phyloP scores from a whole-genome alignment of 2,797 vertebrate genomes.

The Lithobates sylvaticus region DNA sequence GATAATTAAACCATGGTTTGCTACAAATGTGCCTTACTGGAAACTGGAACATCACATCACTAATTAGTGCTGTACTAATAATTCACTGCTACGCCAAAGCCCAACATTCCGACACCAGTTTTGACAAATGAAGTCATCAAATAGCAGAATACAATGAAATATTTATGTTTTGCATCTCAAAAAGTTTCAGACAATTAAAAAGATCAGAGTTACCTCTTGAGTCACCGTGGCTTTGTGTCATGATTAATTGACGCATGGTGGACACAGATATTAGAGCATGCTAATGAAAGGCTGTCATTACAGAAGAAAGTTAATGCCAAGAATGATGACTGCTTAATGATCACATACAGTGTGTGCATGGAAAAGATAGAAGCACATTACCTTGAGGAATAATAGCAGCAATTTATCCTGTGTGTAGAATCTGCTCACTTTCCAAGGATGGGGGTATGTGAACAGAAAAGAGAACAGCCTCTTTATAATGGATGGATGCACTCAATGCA shows the following conservation, averaged over 20 bases:
- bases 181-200: conserved; percentile 28
- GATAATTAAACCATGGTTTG: conserved; percentile 20
- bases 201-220: conserved; percentile 18
- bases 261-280: conserved; percentile 46
- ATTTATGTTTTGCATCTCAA: conserved; percentile 53
- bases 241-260: conserved; percentile 38
- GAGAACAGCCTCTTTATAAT: conserved; percentile 25
- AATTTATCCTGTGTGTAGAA: conserved; percentile 53
- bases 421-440: conserved; percentile 39
- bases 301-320: conserved; percentile 37
- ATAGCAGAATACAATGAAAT: conserved; percentile 36
- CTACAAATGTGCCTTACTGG: neutral
- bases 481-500: conserved; percentile 9
- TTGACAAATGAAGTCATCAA: conserved; percentile 46
- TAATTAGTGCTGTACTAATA: conserved; percentile 15
- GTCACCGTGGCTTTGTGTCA: conserved; percentile 32
- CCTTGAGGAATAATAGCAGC: conserved; percentile 42
- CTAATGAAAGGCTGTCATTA: conserved; percentile 45
- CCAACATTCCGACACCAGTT: conserved; percentile 11
- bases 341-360: conserved; percentile 29
- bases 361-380: conserved; percentile 54
- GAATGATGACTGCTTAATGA: conserved; percentile 55
- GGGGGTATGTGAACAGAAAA: conserved; percentile 33
- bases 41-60: neutral
- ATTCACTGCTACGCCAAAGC: conserved; percentile 3